phyloP scores from a whole-genome alignment of 2,113 vertebrate species.

The Sinocyclocheilus maitianheensis region DNA sequence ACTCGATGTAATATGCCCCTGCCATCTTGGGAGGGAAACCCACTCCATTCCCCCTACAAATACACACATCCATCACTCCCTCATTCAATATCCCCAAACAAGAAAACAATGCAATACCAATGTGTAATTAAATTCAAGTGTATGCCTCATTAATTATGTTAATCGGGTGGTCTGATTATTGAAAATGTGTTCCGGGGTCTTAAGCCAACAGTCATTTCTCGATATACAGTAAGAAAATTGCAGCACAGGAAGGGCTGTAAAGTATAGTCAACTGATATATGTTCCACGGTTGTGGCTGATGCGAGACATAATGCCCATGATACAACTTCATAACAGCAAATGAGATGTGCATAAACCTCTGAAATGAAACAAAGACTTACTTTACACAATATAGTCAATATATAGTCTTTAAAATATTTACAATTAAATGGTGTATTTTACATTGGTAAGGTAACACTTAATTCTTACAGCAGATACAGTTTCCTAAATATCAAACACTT shows the following conservation, averaged over 20 bases:
- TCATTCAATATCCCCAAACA: constrained; percentile 52
- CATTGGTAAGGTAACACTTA: not conserved
- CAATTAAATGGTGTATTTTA: not conserved
- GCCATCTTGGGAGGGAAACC: constrained; percentile 34
- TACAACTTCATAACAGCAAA: not conserved
- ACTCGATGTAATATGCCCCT: constrained; percentile 29
- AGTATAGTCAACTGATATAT: too few relatives aligned
- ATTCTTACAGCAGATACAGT: not conserved
- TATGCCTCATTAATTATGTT: constrained; percentile 52
- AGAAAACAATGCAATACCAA: constrained; percentile 45
- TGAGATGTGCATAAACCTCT: not conserved
- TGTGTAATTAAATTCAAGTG: constrained; percentile 48
- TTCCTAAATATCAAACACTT: not conserved
- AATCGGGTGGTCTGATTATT: constrained; percentile 48
- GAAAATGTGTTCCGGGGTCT: constrained; percentile 10
- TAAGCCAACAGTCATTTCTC: not conserved
- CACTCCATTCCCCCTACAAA: constrained; percentile 8
- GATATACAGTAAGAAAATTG: not conserved
- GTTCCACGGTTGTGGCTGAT: not conserved
- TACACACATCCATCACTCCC: constrained; percentile 43
- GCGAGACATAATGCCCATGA: not conserved
- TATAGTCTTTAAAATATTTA: not conserved
- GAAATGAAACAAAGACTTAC: not conserved
- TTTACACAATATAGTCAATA: not conserved
- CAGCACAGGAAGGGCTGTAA: not conserved